Conservation (phyloP, 1,140 invertebrate genomes). For the Drosophila bifasciata region DNA sequence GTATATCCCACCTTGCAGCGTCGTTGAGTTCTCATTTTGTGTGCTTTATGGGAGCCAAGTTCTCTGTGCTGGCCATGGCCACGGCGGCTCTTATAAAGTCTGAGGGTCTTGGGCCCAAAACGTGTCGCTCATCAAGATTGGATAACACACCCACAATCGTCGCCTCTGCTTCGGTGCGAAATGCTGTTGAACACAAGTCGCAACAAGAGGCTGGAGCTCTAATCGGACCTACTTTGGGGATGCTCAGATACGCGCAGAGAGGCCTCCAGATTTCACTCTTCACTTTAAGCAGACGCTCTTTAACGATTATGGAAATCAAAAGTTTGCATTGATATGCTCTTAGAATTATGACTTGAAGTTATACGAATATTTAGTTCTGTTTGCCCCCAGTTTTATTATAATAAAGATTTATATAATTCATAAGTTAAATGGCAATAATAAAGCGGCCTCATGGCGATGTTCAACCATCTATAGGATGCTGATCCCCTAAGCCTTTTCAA, state of each 20-base stretch:
- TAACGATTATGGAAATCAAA: no score
- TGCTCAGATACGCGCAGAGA: no score
- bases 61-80: conserved; percentile 36
- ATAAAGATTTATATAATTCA: conserved; percentile 32
- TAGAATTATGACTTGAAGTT: conserved; percentile 11
- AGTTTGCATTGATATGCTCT: conserved; percentile 12
- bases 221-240: not conserved
- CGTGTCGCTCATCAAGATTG: conserved; percentile 72
- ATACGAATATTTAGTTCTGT: conserved; percentile 1
- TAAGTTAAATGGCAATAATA: conserved; percentile 22
- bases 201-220: conserved; percentile 17
- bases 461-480: conserved; percentile 24
- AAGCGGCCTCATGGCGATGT: not conserved
- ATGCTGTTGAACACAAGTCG: conserved; percentile 57
- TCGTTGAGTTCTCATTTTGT: conserved; percentile 57
- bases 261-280: conserved; percentile 15
- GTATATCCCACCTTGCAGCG: conserved; percentile 56
- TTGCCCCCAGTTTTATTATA: conserved; percentile 11
- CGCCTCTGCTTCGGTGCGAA: conserved; percentile 44
- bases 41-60: conserved; percentile 20
- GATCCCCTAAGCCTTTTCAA: conserved; percentile 38
- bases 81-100: conserved; percentile 71
- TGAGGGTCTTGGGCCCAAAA: conserved; percentile 51
- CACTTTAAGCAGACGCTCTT: not conserved
- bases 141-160: conserved; percentile 8